Evolutionary conservation across 2,888 invertebrate genomes (phyloP).

Genomic region (Tiliacea citrago): DNA sequence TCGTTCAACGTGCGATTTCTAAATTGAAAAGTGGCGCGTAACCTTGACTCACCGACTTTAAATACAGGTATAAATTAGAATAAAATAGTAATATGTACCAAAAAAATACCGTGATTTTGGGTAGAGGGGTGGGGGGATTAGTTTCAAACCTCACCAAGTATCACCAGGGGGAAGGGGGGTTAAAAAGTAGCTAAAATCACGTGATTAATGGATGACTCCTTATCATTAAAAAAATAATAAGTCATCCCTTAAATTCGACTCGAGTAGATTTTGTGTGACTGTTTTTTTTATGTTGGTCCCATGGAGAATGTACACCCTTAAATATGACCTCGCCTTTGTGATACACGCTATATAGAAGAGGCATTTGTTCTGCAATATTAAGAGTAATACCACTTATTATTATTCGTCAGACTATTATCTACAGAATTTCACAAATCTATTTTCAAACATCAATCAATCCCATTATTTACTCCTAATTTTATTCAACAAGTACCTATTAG

Average conservation of each 20-base stretch:
- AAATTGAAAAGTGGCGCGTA: too few species aligned
- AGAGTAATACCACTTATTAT: neutral
- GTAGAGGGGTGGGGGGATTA: too few species aligned
- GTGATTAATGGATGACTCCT: too few species aligned
- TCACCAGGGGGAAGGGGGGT: too few species aligned
- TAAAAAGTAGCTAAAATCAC: too few species aligned
- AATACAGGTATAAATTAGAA: too few species aligned
- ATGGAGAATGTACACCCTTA: neutral
- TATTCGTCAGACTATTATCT: neutral
- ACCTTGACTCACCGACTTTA: too few species aligned
- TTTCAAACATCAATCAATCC: slow-evolving; percentile 31
- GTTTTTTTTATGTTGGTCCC: neutral
- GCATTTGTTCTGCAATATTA: neutral
- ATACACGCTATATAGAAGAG: neutral
- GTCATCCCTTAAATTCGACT: neutral
- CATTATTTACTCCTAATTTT: slow-evolving; percentile 44
- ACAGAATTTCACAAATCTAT: slow-evolving; percentile 1
- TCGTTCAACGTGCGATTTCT: too few species aligned
- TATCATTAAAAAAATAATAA: neutral
- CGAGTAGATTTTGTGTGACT: neutral
- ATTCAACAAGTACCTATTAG: slow-evolving; percentile 49
- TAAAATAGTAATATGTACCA: too few species aligned
- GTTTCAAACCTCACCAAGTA: too few species aligned
- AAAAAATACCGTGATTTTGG: too few species aligned
- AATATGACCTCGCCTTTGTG: neutral